A percentile compares a stretch with the other conserved stretches of the same genome.
These are phyloP conservation scores for Enteromius radiatus DNA, from an alignment of 2,797 vertebrate genomes.

Conservation along the genomic window DNA sequence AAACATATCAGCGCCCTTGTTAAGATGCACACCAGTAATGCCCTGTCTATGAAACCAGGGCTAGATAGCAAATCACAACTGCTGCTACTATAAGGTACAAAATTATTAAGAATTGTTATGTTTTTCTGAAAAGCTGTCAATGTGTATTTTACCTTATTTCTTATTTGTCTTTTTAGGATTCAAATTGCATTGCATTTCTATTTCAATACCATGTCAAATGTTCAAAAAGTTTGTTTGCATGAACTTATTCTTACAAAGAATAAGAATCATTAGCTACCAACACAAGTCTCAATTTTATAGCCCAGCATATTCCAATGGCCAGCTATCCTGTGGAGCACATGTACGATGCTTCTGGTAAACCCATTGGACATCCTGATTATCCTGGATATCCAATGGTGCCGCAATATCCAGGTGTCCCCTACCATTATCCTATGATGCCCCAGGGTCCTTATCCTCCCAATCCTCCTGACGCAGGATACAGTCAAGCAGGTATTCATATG, in stretches of 20 bases:
- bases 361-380: conserved; percentile 75
- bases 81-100: background rate
- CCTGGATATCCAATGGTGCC: conserved; percentile 75
- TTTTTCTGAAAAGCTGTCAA: background rate
- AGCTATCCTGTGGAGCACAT: conserved; percentile 84
- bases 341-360: conserved; percentile 83
- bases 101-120: background rate
- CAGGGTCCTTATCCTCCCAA: conserved; percentile 80
- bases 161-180: background rate
- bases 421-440: conserved; percentile 83
- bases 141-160: background rate
- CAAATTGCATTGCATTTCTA: background rate
- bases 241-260: background rate
- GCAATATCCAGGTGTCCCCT: conserved; percentile 78
- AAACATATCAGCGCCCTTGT: too few relatives aligned
- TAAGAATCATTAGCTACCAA: background rate
- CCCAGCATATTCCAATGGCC: conserved; percentile 85
- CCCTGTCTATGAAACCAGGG: too few relatives aligned
- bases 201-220: background rate
- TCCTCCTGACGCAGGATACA: conserved; percentile 75
- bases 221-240: background rate
- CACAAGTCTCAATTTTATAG: conserved; percentile 61
- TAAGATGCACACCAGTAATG: too few relatives aligned
- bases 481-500: conserved; percentile 71
- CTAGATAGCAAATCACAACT: too few relatives aligned